Base-by-base conservation (phyloP, 2,888 invertebrate species). In the Odontocerum albicorne region DNA sequence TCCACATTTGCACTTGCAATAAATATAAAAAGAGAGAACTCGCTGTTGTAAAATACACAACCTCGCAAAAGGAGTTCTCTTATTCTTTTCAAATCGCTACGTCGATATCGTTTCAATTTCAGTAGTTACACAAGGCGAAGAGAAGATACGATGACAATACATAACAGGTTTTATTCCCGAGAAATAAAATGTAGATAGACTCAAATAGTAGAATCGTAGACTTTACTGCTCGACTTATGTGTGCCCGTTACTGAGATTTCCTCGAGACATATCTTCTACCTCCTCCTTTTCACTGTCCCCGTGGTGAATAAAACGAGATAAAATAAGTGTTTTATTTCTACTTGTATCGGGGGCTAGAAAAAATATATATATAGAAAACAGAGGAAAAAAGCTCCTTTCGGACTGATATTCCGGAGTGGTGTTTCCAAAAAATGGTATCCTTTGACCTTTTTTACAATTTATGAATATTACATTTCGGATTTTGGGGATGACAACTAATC, bases 281-380 rank as follows among this genome's bases (percentile, higher is more conserved):
- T 52, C 35, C 27, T 42, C 42, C 35, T n/a, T 15, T 20, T 27
- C 19, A 35, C 6, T 35, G 38, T 40, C 32, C 32, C 33, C n/a
- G n/a, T 20, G 27, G 45, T 15, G 33, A 33, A 36, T 49, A 54
- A 53, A 54, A 32, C 10, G 54, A 59, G 57, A 61, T 54, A 59
- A 61, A 55, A 54, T 42, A 55, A 47, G 56, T 56, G 61, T 59
- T 61, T 59, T 58, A 58, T 59, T 59, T 56, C 61, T 56, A 56
- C 58, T 56, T 58, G 43, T 31, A 45, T 40, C 21, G 40, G 17
- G n/a, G n/a, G n/a, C n/a, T n/a, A n/a, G n/a, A n/a, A n/a, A n/a
- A n/a, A n/a, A n/a, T n/a, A n/a, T n/a, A n/a, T n/a, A n/a, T n/a
- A 20, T 20, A 13, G 13, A 45, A 45, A 45, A 45, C 32, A 33